Percentiles rank a stretch among this genome's conserved stretches.
These are phyloP conservation scores for Anguilla anguilla DNA, from an alignment of 2,797 vertebrate species.

Conservation along the genomic window DNA sequence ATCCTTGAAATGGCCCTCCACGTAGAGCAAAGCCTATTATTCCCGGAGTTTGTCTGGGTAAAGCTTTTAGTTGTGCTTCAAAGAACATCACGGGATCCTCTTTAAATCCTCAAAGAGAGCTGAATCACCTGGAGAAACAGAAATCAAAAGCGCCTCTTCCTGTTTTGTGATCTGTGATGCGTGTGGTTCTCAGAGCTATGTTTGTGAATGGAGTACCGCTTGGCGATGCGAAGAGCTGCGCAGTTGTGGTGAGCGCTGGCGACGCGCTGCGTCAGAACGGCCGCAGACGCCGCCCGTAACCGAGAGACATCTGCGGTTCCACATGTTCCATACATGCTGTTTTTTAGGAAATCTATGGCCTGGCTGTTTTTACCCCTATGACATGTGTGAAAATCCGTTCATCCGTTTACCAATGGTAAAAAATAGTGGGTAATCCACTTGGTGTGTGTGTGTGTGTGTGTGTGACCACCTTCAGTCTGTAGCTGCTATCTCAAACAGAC, in stretches of 20 bases:
- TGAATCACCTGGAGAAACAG: neutral
- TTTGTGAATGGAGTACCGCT: neutral
- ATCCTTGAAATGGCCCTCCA: constrained; percentile 4
- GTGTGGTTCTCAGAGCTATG: neutral
- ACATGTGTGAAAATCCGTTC: neutral
- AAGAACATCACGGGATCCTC: constrained; percentile 12
- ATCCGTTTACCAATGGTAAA: neutral
- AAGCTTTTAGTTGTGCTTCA: constrained; percentile 16
- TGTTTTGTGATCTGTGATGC: neutral
- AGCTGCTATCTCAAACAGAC: neutral
- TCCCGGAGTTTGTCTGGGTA: constrained; percentile 9
- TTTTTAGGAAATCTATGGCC: neutral
- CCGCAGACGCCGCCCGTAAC: neutral
- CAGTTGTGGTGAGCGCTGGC: neutral
- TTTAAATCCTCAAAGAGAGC: constrained; percentile 16
- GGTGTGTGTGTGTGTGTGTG: neutral
- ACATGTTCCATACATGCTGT: neutral
- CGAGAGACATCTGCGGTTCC: neutral
- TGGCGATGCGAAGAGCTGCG: neutral
- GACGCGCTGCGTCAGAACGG: neutral
- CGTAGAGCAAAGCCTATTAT: constrained; percentile 19
- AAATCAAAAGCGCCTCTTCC: constrained; percentile 6
- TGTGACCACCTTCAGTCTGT: neutral
- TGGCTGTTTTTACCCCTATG: neutral
- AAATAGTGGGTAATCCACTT: neutral